Evolutionary conservation across 2,113 vertebrate species (phyloP).

Genomic region (Pleuronectes platessa): DNA sequence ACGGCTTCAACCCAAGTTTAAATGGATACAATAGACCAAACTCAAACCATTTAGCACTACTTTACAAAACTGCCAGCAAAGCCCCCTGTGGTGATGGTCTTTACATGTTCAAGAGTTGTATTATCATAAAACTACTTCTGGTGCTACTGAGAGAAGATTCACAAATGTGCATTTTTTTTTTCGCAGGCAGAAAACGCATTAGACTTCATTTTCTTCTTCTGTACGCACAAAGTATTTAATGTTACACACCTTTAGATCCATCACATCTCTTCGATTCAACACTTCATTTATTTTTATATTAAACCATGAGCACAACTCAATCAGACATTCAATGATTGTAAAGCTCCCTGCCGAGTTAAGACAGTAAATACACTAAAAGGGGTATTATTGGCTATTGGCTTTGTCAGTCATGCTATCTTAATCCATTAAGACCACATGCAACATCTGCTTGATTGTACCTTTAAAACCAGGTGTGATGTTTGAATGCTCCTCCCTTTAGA

Average conservation of each 20-base stretch:
- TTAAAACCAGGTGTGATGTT: too few species aligned
- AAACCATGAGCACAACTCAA: background rate
- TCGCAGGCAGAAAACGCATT: too few species aligned
- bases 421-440: too few species aligned
- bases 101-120: conserved; percentile 3
- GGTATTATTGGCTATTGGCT: too few species aligned
- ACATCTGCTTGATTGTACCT: too few species aligned
- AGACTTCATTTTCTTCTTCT: too few species aligned
- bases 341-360: background rate
- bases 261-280: background rate
- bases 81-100: background rate
- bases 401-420: too few species aligned
- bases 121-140: background rate
- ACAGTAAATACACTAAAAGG: too few species aligned
- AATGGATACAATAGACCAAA: conserved; percentile 40
- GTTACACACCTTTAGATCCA: background rate
- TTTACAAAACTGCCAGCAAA: background rate
- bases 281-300: background rate
- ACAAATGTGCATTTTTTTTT: too few species aligned
- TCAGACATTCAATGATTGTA: background rate
- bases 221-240: background rate
- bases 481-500: too few species aligned
- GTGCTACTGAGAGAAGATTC: background rate
- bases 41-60: conserved; percentile 26
- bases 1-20: conserved; percentile 49